These are phyloP conservation scores for Gorsachius goisagi DNA, from an alignment of 2,113 vertebrate genomes.

Conservation along the genomic window DNA sequence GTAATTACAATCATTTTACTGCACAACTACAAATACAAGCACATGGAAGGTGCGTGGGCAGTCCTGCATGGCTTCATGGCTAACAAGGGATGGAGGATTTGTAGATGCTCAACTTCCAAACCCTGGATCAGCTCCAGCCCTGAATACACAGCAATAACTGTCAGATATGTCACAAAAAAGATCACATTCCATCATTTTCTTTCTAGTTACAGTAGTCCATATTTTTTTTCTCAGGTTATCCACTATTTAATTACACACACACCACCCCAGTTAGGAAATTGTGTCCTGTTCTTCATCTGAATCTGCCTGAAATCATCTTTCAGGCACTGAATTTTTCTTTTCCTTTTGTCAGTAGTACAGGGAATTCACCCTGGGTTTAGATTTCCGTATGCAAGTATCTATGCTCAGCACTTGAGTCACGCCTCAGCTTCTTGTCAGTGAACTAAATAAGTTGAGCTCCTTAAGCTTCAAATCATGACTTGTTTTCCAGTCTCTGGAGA, in stretches of 20 bases:
- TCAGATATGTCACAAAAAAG: not conserved
- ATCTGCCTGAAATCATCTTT: not conserved
- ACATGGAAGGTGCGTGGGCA: not conserved
- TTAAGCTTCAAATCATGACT: not conserved
- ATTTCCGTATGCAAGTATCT: not conserved
- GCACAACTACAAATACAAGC: not conserved
- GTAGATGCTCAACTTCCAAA: not conserved
- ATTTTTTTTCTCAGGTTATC: not conserved
- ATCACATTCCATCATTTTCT: not conserved
- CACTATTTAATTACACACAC: not conserved
- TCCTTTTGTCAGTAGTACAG: not conserved
- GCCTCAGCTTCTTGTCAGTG: not conserved
- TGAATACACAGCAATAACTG: not conserved
- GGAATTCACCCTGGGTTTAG: not conserved
- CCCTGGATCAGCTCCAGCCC: not conserved
- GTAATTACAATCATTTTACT: slow-evolving; percentile 28
- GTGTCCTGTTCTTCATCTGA: not conserved
- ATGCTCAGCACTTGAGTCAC: not conserved
- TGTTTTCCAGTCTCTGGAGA: not conserved
- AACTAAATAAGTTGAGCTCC: not conserved
- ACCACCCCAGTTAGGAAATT: not conserved
- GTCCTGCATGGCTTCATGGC: not conserved
- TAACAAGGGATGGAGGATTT: not conserved
- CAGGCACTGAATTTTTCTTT: not conserved
- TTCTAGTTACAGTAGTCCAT: not conserved